A percentile compares a stretch with the other conserved stretches of the same genome.
phyloP scores from a whole-genome alignment of 2,113 vertebrate species.

The Dissostichus mawsoni region DNA sequence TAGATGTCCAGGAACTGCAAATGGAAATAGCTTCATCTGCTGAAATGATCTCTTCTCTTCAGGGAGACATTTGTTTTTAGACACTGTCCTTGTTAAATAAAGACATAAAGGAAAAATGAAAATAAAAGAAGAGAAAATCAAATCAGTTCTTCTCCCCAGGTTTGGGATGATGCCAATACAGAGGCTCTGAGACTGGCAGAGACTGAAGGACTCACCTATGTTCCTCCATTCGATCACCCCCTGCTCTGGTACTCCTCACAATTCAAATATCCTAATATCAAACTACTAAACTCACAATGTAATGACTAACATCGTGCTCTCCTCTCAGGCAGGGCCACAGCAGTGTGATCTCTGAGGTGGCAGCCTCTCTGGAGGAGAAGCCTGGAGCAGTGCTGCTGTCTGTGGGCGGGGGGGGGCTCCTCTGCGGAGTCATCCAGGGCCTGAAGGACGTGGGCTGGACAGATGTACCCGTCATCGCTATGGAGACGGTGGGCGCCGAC shows the following conservation, averaged over 20 bases:
- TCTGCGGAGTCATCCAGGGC: constrained; percentile 85
- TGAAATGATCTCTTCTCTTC: too few species aligned
- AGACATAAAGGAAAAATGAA: too few species aligned
- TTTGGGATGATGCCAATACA: constrained; percentile 86
- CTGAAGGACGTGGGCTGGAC: constrained; percentile 82
- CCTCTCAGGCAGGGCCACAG: constrained; percentile 82
- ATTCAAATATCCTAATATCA: background rate
- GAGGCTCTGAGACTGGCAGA: constrained; percentile 80
- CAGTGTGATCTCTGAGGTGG: constrained; percentile 79
- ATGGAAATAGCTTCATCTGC: too few species aligned
- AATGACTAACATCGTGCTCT: too few species aligned
- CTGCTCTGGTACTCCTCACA: constrained; percentile 79
- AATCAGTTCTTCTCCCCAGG: constrained; percentile 54
- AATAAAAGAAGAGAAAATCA: background rate
- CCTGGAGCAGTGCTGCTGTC: constrained; percentile 84
- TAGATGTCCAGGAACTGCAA: too few species aligned
- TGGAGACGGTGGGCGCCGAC: constrained; percentile 86
- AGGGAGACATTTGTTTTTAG: too few species aligned
- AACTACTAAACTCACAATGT: too few species aligned
- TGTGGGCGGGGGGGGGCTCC: constrained; percentile 86
- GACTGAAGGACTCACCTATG: constrained; percentile 75
- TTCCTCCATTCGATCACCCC: constrained; percentile 85
- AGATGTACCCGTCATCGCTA: constrained; percentile 82
- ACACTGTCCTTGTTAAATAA: too few species aligned
- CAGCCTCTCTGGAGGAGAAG: constrained; percentile 74